Conservation (phyloP, 2,113 vertebrate species). For the Haplotaxodon microlepis region DNA sequence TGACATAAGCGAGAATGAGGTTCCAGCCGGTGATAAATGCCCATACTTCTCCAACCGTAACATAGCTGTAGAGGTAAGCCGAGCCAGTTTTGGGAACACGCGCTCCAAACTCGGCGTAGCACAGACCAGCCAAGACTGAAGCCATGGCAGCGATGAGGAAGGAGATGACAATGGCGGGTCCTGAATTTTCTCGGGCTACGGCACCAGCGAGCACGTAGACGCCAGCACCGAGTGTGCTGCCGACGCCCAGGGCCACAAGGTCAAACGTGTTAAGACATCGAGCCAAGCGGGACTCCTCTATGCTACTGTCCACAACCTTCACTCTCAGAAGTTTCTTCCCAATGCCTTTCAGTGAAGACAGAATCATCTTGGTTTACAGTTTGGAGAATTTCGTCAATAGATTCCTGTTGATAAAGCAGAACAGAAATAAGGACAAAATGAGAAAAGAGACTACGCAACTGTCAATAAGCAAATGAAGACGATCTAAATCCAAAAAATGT, state of each 20-base stretch:
- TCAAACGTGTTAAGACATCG: conserved; percentile 92
- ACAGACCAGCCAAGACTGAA: conserved; percentile 89
- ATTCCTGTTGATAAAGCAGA: not conserved
- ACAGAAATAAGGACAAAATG: not conserved
- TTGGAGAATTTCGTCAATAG: not conserved
- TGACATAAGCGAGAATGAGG: conserved; percentile 94
- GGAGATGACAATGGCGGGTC: conserved; percentile 89
- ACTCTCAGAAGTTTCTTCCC: conserved; percentile 85
- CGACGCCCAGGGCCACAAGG: conserved; percentile 90
- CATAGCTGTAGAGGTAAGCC: conserved; percentile 94
- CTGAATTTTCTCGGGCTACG: conserved; percentile 79
- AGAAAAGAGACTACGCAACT: not conserved
- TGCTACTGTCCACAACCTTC: conserved; percentile 83
- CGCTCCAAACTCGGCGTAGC: conserved; percentile 93
- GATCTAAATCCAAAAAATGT: rapidly evolving
- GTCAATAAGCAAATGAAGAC: not conserved
- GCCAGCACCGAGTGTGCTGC: conserved; percentile 91
- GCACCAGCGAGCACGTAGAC: conserved; percentile 93
- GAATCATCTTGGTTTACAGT: conserved; percentile 62
- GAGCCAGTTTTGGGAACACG: conserved; percentile 92
- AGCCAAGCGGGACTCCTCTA: conserved; percentile 78
- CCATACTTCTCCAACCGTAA: conserved; percentile 92
- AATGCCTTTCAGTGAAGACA: conserved; percentile 64
- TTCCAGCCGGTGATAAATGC: conserved; percentile 98
- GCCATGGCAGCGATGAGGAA: conserved; percentile 90